Evolutionary conservation across 2,113 vertebrate genomes (phyloP), one percentile per base, ranked within the genome.

Genomic region (Seriola dumerili): DNA sequence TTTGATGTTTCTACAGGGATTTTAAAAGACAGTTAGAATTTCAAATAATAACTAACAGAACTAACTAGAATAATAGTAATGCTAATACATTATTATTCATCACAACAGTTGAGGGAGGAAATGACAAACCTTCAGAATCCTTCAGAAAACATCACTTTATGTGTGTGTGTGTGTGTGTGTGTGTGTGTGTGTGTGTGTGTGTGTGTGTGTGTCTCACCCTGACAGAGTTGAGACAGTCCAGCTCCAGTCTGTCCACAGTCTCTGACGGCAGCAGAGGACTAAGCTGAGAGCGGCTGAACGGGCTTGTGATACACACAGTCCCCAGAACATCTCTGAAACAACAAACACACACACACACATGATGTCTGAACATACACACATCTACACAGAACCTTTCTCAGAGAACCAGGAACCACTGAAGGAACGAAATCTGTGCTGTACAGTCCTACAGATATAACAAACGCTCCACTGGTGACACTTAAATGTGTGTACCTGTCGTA

Each of bases 201-300:
- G 40, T 42, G 40, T 42, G 8, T 42, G 40, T 11, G 17, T 52
- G 9, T 46, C 90, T 92, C 88, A 96, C 95, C 93, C 95, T 89
- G 71, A 96, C 94, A 0, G 94, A 96, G 90, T 95, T 95, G 52
- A 96, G 94, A 58, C 95, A 96, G 89, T 96, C 95, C 42, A 93
- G 91, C 66, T 96, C 94, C 88, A 96, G 91, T 46, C 93, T 70
- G 64, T 95, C 95, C 67, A 95, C 90, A 0, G 93, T 94, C 75
- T 96, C 95, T 1, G 90, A 40, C 0, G 94, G 81, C 73, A 96
- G 77, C 83, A 96, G 90, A 4, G 94, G 92, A 40, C 86, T 58
- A 14, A 96, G 91, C 61, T 85, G 78, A 4, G 91, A 76, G 21
- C 85, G 87, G 80, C 88, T 93, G 83, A 95, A 93, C 0, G 95